These are phyloP conservation scores for Patella caerulea DNA, from an alignment of 2,888 invertebrate species.

Conservation along the genomic window DNA sequence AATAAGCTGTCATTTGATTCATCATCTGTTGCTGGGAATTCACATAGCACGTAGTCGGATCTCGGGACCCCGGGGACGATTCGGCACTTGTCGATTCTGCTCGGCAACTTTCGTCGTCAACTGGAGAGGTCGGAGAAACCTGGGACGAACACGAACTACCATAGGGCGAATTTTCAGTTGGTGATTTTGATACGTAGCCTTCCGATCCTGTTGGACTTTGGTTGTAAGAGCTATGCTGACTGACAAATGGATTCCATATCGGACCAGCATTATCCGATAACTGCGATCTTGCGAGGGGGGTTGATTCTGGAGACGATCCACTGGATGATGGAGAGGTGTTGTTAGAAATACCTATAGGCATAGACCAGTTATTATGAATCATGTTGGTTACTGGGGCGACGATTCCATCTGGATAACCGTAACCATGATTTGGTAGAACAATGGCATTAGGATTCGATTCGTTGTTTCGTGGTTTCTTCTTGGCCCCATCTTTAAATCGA, in stretches of 20 bases:
- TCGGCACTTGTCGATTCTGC: conserved; percentile 8
- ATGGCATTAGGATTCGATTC: conserved; percentile 17
- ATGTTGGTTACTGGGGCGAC: conserved; percentile 1
- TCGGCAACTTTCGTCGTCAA: not conserved
- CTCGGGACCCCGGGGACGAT: conserved; percentile 15
- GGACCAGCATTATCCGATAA: not conserved
- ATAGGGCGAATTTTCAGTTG: conserved; percentile 18
- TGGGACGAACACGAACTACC: conserved; percentile 11
- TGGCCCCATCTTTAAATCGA: conserved; percentile 54
- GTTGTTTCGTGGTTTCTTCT: not conserved
- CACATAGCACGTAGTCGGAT: conserved; percentile 9
- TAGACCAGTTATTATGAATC: not conserved
- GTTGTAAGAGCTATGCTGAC: not conserved
- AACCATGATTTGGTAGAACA: conserved; percentile 9
- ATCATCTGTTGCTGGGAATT: conserved; percentile 4
- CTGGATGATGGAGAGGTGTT: conserved; percentile 18
- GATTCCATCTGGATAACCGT: not conserved
- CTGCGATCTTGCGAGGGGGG: not conserved
- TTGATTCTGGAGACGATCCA: not conserved
- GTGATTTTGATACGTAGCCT: conserved; percentile 19
- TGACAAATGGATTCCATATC: conserved; percentile 25
- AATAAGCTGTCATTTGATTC: conserved; percentile 15
- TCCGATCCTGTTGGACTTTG: not conserved
- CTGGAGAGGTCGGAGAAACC: conserved; percentile 13
- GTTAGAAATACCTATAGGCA: conserved; percentile 4